A percentile compares a stretch with the other conserved stretches of the same genome.
These are phyloP conservation scores for Ostrea edulis DNA, from an alignment of 1,140 invertebrate species.

Conservation along the genomic window DNA sequence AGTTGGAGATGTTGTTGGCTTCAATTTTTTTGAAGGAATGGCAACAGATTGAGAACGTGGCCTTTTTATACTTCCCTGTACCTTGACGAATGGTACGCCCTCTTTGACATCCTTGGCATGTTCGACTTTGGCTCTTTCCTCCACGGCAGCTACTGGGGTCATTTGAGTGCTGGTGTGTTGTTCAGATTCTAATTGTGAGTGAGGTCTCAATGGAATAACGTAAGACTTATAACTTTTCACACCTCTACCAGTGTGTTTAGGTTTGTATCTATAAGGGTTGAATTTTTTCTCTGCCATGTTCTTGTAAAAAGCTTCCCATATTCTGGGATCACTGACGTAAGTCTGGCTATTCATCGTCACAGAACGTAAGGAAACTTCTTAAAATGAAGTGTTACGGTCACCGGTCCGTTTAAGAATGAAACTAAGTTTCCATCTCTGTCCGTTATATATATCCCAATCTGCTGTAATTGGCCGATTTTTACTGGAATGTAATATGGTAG, in stretches of 20 bases:
- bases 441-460: conserved; percentile 46
- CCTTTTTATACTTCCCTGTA: conserved; percentile 24
- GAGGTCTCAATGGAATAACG: conserved; percentile 13
- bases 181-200: not conserved
- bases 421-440: not conserved
- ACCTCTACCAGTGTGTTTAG: conserved; percentile 8
- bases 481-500: conserved; percentile 41
- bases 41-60: not conserved
- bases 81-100: conserved; percentile 20
- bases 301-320: conserved; percentile 54
- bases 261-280: conserved; percentile 44
- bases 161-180: not conserved
- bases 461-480: not conserved
- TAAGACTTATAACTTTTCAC: not conserved
- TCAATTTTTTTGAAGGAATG: conserved; percentile 28
- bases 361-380: conserved; percentile 41
- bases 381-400: conserved; percentile 47
- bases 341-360: conserved; percentile 28
- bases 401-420: conserved; percentile 27
- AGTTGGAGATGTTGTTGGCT: not conserved
- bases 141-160: conserved; percentile 45
- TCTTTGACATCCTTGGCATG: conserved; percentile 18
- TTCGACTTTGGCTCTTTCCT: conserved; percentile 48
- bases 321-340: conserved; percentile 46
- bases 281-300: conserved; percentile 44